Base-by-base conservation (phyloP, 2,113 vertebrate species). In the Dipodomys spectabilis region DNA sequence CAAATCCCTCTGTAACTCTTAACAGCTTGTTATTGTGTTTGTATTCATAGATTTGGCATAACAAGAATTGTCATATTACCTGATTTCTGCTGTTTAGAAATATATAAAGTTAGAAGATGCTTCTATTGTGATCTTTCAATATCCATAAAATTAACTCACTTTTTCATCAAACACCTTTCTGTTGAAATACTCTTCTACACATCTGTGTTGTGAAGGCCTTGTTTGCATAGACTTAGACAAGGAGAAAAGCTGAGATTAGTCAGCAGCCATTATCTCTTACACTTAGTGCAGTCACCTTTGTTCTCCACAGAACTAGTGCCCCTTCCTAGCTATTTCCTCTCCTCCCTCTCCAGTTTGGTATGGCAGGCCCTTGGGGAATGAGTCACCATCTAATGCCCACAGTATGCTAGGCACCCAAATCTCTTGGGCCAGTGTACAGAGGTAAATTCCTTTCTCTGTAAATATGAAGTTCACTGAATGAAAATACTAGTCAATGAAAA, bases 51-150 rank as follows among this genome's bases (percentile, higher is more conserved):
- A 45, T 60, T 81, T 94, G 18, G 4, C 19, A 53, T 53, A 57
- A 6, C 68, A 80, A 72, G 64, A 35, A 12, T 30, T 57, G 28
- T 60, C 30, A 22, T 57, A 39, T 57, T 86, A 4, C 44, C 44
- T 65, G 69, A 45, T 72, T 86, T 95, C 39, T 86, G n/a, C 22
- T 80, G 30, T 69, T 82, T 65, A 92, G 88, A 64, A 81, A 71
- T 49, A 32, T 18, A 65, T 69, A 72, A 60, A 57, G 75, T 81
- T 57, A 65, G 85, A 85, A 69, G 13, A 30, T 85, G 6, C 44
- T 27, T 87, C 4, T 27, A 69, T n/a, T 79, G 20, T 73, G 64
- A 49, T 82, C 20, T 91, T 79, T 35, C 65, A 45, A 67, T 67
- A 67, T 60, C 44, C 57, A 57, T 53, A 89, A 92, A 89, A 82